A percentile compares a stretch with the other conserved stretches of the same genome.
Conservation (phyloP, 1,140 invertebrate species). For the Halyomorpha halys region DNA sequence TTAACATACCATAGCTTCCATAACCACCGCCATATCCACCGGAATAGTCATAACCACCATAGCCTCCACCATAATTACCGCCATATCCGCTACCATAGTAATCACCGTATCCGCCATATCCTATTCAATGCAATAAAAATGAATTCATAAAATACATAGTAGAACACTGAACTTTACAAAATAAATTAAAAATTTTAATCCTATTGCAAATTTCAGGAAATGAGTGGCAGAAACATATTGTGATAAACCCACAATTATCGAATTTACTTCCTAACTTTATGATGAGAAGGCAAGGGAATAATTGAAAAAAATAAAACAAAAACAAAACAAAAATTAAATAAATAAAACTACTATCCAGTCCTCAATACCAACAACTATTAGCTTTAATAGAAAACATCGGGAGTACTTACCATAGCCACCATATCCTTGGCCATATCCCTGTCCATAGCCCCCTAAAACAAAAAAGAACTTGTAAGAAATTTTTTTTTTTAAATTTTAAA, state of each 20-base stretch:
- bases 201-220: no score
- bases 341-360: background rate
- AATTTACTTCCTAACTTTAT: no score
- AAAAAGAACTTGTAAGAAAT: background rate
- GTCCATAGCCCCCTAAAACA: slow-evolving; percentile 17
- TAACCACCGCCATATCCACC: slow-evolving; percentile 43
- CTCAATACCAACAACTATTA: background rate
- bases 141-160: background rate
- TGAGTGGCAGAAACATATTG: no score
- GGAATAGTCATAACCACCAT: slow-evolving; percentile 38
- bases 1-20: slow-evolving; percentile 56
- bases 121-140: slow-evolving; percentile 20
- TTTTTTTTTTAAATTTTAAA: background rate
- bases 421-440: slow-evolving; percentile 24
- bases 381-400: no score
- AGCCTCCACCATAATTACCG: slow-evolving; percentile 44
- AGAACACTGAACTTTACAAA: no score
- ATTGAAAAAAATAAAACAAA: slow-evolving; percentile 15
- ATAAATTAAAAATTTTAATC: no score
- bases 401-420: slow-evolving; percentile 13
- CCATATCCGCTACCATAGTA: slow-evolving; percentile 45
- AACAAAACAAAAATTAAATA: background rate
- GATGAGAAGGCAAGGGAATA: background rate
- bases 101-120: slow-evolving; percentile 30
- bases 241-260: no score